Conservation (phyloP, 2,888 invertebrate species). For the Leptinotarsa tumamoca region DNA sequence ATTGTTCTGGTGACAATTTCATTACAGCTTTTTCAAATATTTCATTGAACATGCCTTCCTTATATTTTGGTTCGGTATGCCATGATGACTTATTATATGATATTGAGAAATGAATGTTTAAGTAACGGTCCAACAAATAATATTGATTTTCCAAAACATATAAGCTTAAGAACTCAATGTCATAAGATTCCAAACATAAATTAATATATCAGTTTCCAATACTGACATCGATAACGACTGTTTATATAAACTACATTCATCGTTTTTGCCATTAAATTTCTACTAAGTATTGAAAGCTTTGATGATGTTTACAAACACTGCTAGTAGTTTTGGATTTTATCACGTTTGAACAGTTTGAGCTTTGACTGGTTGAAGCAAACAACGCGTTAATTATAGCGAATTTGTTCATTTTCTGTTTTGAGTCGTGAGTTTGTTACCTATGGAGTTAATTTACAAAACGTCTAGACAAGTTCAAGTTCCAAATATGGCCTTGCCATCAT, state of each 20-base stretch:
- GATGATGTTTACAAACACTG: constrained; percentile 27
- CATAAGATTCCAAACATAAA: neutral
- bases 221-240: constrained; percentile 2
- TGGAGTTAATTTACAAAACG: neutral
- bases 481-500: neutral
- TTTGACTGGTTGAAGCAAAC: neutral
- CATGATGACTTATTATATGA: neutral
- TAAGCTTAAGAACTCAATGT: neutral
- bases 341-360: constrained; percentile 24
- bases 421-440: neutral
- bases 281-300: constrained; percentile 12
- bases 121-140: neutral
- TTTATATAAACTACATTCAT: constrained; percentile 2
- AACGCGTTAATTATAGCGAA: neutral
- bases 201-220: constrained; percentile 2
- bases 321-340: constrained; percentile 31
- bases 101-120: neutral
- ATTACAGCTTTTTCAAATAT: too few relatives aligned
- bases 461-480: neutral
- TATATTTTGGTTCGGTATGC: too few relatives aligned
- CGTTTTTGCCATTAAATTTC: neutral
- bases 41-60: too few relatives aligned
- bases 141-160: neutral
- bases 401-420: neutral
- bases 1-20: too few relatives aligned